A percentile compares a stretch with the other conserved stretches of the same genome.
These are phyloP conservation scores for Zaprionus ornatus DNA, from an alignment of 1,140 invertebrate genomes.

Conservation along the genomic window DNA sequence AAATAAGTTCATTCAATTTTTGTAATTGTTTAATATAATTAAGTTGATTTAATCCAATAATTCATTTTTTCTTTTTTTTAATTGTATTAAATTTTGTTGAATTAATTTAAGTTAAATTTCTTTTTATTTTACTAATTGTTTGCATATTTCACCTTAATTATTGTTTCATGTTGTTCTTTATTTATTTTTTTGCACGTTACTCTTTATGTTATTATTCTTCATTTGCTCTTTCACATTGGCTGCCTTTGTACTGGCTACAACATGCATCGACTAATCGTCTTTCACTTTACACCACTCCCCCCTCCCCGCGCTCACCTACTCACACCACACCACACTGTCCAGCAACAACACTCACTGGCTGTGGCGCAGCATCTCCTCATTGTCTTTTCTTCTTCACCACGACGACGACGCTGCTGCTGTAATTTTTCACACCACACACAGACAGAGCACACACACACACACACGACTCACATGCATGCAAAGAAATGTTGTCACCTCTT, in stretches of 20 bases:
- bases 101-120: neutral
- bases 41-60: too few relatives aligned
- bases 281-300: conserved; percentile 43
- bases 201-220: neutral
- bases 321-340: neutral
- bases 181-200: neutral
- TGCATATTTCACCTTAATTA: neutral
- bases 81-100: too few relatives aligned
- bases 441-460: neutral
- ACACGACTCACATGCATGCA: conserved; percentile 31
- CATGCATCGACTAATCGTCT: conserved; percentile 44
- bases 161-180: neutral
- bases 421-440: conserved; percentile 74
- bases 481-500: conserved; percentile 68
- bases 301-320: neutral
- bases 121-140: neutral
- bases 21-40: too few relatives aligned
- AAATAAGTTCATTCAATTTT: too few relatives aligned
- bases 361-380: conserved; percentile 45
- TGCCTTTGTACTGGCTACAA: conserved; percentile 12
- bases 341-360: conserved; percentile 12
- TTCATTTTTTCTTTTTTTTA: too few relatives aligned
- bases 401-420: conserved; percentile 64
- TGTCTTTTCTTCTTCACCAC: conserved; percentile 59
- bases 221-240: neutral